Evolutionary conservation across 2,888 invertebrate genomes (phyloP).

Genomic region (Mactromeris polynyma): DNA sequence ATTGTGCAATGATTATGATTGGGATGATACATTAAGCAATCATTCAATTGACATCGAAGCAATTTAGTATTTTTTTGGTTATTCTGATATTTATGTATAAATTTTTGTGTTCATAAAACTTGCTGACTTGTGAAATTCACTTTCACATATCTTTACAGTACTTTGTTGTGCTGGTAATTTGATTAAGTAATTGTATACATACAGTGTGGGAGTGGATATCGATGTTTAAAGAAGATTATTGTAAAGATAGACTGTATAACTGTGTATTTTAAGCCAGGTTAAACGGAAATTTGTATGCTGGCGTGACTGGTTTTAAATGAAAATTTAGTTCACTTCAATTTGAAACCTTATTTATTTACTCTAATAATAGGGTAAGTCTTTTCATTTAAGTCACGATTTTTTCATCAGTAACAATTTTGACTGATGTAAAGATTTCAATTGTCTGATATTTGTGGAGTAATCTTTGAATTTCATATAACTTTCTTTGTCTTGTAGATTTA

Average conservation of each 20-base stretch:
- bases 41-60: too few relatives aligned
- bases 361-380: not conserved
- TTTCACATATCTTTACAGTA: not conserved
- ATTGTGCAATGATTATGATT: too few relatives aligned
- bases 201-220: not conserved
- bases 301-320: not conserved
- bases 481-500: too few relatives aligned
- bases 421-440: not conserved
- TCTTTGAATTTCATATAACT: too few relatives aligned
- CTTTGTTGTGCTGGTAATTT: not conserved
- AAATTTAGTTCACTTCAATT: not conserved
- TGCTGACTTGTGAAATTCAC: slow-evolving; percentile 11
- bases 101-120: not conserved
- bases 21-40: too few relatives aligned
- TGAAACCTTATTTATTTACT: not conserved
- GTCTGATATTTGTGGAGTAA: too few relatives aligned
- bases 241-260: not conserved
- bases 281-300: not conserved
- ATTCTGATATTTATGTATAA: too few relatives aligned
- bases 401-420: not conserved
- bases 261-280: not conserved
- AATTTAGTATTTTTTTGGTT: too few relatives aligned
- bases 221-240: not conserved
- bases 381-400: not conserved
- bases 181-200: not conserved